Conservation (phyloP, 2,797 vertebrate genomes). For the Microcaecilia unicolor region DNA sequence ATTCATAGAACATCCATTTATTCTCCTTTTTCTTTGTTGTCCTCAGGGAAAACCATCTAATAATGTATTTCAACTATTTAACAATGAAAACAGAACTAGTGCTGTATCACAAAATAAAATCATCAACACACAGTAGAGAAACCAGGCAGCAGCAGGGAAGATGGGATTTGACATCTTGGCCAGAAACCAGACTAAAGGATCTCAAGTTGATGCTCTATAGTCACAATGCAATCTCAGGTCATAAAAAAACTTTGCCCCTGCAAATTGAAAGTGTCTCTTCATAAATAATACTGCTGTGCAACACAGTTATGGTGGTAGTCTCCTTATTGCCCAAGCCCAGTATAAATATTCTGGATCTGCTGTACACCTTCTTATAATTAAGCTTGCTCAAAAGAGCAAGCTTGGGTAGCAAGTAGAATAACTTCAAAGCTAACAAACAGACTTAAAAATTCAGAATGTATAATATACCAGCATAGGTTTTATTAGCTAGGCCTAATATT, state of each 20-base stretch:
- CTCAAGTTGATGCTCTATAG: slow-evolving; percentile 2
- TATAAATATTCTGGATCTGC: not conserved
- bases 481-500: too few species aligned
- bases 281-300: not conserved
- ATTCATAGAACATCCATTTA: slow-evolving; percentile 10
- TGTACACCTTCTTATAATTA: slow-evolving; percentile 20
- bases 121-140: slow-evolving; percentile 29
- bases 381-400: slow-evolving; percentile 20
- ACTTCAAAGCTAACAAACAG: too few species aligned
- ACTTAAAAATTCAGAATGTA: too few species aligned
- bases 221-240: slow-evolving; percentile 16
- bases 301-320: not conserved
- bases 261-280: slow-evolving; percentile 2
- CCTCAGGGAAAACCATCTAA: slow-evolving; percentile 2
- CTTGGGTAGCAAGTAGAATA: too few species aligned
- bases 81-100: slow-evolving; percentile 7
- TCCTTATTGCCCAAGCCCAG: not conserved
- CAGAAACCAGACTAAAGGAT: slow-evolving; percentile 13
- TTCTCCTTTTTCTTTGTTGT: slow-evolving; percentile 15
- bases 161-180: slow-evolving; percentile 15
- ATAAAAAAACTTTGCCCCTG: slow-evolving; percentile 9
- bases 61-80: slow-evolving; percentile 3
- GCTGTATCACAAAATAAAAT: slow-evolving; percentile 25
- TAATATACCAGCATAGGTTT: too few species aligned
- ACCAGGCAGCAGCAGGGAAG: slow-evolving; percentile 14